Percentiles rank a stretch among this genome's conserved stretches.
Conservation (phyloP, 2,113 vertebrate species). For the Antechinus flavipes region DNA sequence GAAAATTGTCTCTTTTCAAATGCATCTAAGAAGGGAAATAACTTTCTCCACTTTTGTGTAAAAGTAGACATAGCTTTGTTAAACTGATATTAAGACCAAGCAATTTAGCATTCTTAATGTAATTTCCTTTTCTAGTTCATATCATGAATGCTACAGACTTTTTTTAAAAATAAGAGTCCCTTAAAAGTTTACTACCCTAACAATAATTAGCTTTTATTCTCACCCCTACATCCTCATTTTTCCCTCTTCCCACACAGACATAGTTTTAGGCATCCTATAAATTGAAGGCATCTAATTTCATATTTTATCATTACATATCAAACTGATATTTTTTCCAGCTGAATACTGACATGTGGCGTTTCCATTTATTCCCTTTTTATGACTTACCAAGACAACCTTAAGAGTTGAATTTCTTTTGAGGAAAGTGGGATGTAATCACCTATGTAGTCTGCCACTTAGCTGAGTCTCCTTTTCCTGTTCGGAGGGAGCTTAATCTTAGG, state of each 20-base stretch:
- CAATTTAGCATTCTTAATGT: background rate
- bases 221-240: background rate
- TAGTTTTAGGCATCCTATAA: conserved; percentile 10
- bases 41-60: background rate
- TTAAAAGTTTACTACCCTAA: conserved; percentile 2
- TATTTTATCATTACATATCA: conserved; percentile 20
- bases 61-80: conserved; percentile 3
- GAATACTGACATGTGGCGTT: background rate
- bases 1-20: conserved; percentile 28
- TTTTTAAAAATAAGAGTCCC: background rate
- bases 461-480: background rate
- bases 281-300: background rate
- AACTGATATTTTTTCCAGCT: conserved; percentile 9
- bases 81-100: background rate
- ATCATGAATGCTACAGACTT: background rate
- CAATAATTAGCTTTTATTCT: background rate
- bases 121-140: conserved; percentile 7
- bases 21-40: conserved; percentile 26
- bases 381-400: background rate
- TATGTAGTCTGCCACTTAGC: background rate
- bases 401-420: background rate
- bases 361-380: background rate
- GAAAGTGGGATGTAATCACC: background rate
- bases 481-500: background rate
- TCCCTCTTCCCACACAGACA: background rate